These are phyloP conservation scores for Corbicula japonica DNA, from an alignment of 2,888 invertebrate genomes.

Conservation along the genomic window DNA sequence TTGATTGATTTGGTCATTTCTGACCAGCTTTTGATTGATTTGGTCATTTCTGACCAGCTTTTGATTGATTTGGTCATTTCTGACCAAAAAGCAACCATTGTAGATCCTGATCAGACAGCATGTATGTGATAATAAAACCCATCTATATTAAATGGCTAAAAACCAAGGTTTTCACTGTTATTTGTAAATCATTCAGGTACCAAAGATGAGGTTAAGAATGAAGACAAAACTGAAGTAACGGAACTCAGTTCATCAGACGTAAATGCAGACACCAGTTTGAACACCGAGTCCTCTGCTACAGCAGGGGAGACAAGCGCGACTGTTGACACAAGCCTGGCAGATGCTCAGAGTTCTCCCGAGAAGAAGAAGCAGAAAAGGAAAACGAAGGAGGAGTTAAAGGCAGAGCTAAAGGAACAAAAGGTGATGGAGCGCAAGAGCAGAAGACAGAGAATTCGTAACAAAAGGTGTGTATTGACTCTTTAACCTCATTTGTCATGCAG, in stretches of 20 bases:
- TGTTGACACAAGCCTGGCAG: conserved; percentile 43
- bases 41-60: too few species aligned
- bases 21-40: too few species aligned
- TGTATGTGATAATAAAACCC: too few species aligned
- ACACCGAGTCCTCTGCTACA: conserved; percentile 36
- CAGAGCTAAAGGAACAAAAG: conserved; percentile 84
- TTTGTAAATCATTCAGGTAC: too few species aligned
- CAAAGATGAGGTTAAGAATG: conserved; percentile 15
- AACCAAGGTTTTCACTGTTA: too few species aligned
- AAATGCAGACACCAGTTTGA: conserved; percentile 40
- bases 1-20: too few species aligned
- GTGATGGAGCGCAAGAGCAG: conserved; percentile 83
- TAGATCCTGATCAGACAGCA: too few species aligned
- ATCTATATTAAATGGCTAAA: too few species aligned
- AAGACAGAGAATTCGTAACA: conserved; percentile 85
- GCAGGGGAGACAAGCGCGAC: conserved; percentile 31
- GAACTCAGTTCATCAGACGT: conserved; percentile 5
- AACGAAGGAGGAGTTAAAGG: conserved; percentile 84
- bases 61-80: too few species aligned
- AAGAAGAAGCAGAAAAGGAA: conserved; percentile 70
- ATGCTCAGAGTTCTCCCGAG: conserved; percentile 48
- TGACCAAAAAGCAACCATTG: too few species aligned
- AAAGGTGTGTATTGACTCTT: conserved; percentile 65
- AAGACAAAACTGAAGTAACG: conserved; percentile 1
- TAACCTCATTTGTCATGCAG: too few species aligned